A percentile compares a stretch with the other conserved stretches of the same genome.
Conservation (phyloP, 1,140 invertebrate species). For the Whitmania pigra region DNA sequence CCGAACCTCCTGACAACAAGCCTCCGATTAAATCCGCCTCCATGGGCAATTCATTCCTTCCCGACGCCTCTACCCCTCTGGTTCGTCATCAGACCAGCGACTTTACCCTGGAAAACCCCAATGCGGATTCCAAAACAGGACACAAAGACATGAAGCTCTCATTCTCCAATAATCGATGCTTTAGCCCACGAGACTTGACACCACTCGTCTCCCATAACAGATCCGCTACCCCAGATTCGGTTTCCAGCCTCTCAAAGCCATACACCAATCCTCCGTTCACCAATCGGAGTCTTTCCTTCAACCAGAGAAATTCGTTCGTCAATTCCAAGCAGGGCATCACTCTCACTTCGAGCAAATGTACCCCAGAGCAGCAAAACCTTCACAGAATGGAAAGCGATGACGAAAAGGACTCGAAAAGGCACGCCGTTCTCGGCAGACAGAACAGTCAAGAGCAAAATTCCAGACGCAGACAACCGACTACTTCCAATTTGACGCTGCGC, state of each 20-base stretch:
- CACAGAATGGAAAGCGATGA: background rate
- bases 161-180: too few relatives aligned
- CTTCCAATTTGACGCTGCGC: background rate
- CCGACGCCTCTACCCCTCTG: too few relatives aligned
- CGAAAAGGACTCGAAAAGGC: background rate
- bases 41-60: too few relatives aligned
- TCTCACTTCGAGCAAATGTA: background rate
- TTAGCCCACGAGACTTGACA: too few relatives aligned
- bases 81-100: too few relatives aligned
- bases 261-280: background rate
- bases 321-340: too few relatives aligned
- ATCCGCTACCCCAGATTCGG: slow-evolving; percentile 1
- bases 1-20: background rate
- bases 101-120: too few relatives aligned
- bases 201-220: background rate
- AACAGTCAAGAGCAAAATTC: background rate
- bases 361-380: background rate
- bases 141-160: too few relatives aligned
- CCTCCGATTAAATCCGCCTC: too few relatives aligned
- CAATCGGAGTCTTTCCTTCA: slow-evolving; percentile 2
- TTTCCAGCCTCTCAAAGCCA: background rate
- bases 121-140: too few relatives aligned
- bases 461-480: background rate
- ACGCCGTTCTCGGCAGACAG: background rate
- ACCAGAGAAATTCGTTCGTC: too few relatives aligned